These are phyloP conservation scores for Thereva unica DNA, from an alignment of 2,888 invertebrate species.

Conservation along the genomic window DNA sequence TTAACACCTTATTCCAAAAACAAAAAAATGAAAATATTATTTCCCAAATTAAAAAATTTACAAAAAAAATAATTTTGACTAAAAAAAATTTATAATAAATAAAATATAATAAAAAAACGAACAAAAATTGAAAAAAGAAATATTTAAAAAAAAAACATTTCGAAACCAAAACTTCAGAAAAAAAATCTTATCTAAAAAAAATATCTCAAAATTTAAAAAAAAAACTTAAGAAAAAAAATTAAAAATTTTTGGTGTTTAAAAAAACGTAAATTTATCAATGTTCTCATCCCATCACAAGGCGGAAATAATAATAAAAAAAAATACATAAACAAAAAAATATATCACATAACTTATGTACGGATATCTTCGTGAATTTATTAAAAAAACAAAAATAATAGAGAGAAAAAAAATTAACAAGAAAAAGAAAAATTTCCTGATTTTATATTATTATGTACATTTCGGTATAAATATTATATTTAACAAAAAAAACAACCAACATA, in stretches of 20 bases:
- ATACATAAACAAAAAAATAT: too few species aligned
- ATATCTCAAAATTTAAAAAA: constrained; percentile 28
- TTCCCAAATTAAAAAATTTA: not conserved
- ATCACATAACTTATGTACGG: constrained; percentile 21
- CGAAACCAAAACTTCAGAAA: constrained; percentile 23
- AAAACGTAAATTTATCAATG: constrained; percentile 42
- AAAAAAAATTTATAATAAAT: constrained; percentile 18
- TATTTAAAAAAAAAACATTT: constrained; percentile 3
- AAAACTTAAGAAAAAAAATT: constrained; percentile 35
- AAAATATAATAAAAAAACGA: constrained; percentile 14
- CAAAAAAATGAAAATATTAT: too few species aligned
- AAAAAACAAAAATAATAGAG: too few species aligned
- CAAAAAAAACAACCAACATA: constrained; percentile 41
- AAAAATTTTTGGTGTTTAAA: constrained; percentile 43
- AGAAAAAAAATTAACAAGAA: constrained; percentile 42
- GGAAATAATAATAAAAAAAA: too few species aligned
- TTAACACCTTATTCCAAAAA: not conserved
- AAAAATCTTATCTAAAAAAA: constrained; percentile 9
- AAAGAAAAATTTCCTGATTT: constrained; percentile 41
- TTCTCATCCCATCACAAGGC: constrained; percentile 15
- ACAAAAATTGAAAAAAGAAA: constrained; percentile 3
- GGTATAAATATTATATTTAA: constrained; percentile 38
- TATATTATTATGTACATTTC: constrained; percentile 23
- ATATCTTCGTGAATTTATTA: constrained; percentile 33
- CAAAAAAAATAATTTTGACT: constrained; percentile 2